These are phyloP conservation scores for Aegotheles bennettii DNA, from an alignment of 2,113 vertebrate species.

Conservation along the genomic window DNA sequence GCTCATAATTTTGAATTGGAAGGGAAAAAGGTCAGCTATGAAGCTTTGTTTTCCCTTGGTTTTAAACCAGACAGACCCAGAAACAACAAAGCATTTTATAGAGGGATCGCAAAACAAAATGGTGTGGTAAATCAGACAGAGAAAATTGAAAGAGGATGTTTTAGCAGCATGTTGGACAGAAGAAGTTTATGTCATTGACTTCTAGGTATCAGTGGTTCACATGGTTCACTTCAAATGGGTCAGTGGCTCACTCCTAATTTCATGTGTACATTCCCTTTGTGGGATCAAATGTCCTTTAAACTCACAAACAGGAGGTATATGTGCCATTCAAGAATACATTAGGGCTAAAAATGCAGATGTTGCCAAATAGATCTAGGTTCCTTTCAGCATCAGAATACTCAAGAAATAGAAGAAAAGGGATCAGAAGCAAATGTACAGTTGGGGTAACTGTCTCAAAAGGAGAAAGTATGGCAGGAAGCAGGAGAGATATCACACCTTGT, in stretches of 20 bases:
- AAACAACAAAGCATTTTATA: neutral
- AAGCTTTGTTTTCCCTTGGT: neutral
- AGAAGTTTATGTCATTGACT: neutral
- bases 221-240: neutral
- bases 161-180: neutral
- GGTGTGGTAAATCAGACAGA: neutral
- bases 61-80: neutral
- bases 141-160: neutral
- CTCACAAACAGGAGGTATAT: neutral
- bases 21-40: neutral
- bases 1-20: neutral
- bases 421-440: neutral
- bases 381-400: neutral
- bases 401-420: neutral
- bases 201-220: neutral
- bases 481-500: neutral
- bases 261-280: neutral
- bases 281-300: neutral
- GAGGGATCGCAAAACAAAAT: neutral
- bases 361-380: neutral
- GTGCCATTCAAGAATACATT: neutral
- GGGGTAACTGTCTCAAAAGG: neutral
- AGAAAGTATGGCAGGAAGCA: neutral
- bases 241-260: neutral
- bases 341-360: neutral